These are phyloP conservation scores for Geopemphigus sp. DNA, from an alignment of 1,140 invertebrate genomes.

Conservation along the genomic window DNA sequence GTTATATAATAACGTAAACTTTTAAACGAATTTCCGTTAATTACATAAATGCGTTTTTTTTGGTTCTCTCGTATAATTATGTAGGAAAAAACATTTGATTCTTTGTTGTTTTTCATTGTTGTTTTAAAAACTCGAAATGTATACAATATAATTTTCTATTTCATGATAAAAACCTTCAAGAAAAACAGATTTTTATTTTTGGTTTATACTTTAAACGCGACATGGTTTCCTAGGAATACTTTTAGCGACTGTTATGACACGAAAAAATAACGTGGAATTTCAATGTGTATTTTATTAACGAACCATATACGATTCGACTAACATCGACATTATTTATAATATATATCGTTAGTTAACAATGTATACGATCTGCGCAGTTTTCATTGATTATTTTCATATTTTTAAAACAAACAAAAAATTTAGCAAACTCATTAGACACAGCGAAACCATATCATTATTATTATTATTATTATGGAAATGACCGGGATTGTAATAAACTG, in stretches of 20 bases:
- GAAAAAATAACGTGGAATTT: not conserved
- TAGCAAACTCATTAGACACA: not conserved
- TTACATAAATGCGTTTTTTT: too few relatives aligned
- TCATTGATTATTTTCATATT: not conserved
- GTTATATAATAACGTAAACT: too few relatives aligned
- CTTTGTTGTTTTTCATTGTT: not conserved
- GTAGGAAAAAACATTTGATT: too few relatives aligned
- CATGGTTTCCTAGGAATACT: not conserved
- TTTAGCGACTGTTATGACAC: not conserved
- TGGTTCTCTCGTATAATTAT: too few relatives aligned
- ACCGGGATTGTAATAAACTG: not conserved
- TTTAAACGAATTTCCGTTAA: too few relatives aligned
- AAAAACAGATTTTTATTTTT: not conserved
- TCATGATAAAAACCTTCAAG: not conserved
- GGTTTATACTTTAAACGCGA: not conserved
- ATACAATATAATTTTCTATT: not conserved
- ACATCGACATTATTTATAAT: not conserved
- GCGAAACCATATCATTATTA: not conserved
- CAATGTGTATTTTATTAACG: not conserved
- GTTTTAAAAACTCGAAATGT: too few relatives aligned
- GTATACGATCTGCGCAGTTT: not conserved
- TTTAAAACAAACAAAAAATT: not conserved
- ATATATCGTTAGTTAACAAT: not conserved
- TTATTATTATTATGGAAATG: not conserved
- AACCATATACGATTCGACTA: not conserved